A percentile compares a stretch with the other conserved stretches of the same genome.
phyloP scores from a whole-genome alignment of 2,888 invertebrate genomes.

The Yponomeuta cagnagella region DNA sequence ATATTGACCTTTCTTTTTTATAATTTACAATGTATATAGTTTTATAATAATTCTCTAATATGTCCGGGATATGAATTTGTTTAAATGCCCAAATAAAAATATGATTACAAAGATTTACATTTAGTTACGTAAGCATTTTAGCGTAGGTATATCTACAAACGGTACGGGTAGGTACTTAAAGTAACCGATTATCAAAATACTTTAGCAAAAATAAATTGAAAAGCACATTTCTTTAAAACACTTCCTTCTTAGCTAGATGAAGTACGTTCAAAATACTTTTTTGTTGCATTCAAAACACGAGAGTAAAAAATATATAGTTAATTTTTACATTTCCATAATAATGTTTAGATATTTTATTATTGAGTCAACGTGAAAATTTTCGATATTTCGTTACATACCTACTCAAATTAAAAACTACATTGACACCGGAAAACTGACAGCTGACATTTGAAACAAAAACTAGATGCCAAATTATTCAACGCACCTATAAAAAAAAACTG shows the following conservation, averaged over 20 bases:
- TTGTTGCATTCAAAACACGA: slow-evolving; percentile 37
- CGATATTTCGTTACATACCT: neutral
- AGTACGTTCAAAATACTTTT: slow-evolving; percentile 11
- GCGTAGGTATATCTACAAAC: slow-evolving; percentile 26
- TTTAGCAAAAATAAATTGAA: slow-evolving; percentile 57
- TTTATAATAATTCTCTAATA: slow-evolving; percentile 37
- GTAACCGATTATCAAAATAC: slow-evolving; percentile 37
- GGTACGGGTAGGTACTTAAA: slow-evolving; percentile 20
- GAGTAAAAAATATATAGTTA: slow-evolving; percentile 53
- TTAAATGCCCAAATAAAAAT: slow-evolving; percentile 18
- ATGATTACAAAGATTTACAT: slow-evolving; percentile 23
- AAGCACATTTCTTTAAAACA: slow-evolving; percentile 28
- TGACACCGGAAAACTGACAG: neutral
- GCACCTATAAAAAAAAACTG: neutral
- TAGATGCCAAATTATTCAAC: neutral
- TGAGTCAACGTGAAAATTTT: slow-evolving; percentile 9
- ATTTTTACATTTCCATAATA: slow-evolving; percentile 8
- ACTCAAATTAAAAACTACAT: neutral
- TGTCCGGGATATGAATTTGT: slow-evolving; percentile 62
- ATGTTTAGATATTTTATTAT: slow-evolving; percentile 14
- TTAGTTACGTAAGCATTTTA: slow-evolving; percentile 30
- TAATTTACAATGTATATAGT: slow-evolving; percentile 48
- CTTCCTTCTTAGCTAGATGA: neutral
- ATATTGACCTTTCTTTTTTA: slow-evolving; percentile 69
- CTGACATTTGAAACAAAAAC: neutral